Percentiles rank a stretch among this genome's conserved stretches.
Conservation (phyloP, 2,113 vertebrate genomes). For the Megaptera novaeangliae region DNA sequence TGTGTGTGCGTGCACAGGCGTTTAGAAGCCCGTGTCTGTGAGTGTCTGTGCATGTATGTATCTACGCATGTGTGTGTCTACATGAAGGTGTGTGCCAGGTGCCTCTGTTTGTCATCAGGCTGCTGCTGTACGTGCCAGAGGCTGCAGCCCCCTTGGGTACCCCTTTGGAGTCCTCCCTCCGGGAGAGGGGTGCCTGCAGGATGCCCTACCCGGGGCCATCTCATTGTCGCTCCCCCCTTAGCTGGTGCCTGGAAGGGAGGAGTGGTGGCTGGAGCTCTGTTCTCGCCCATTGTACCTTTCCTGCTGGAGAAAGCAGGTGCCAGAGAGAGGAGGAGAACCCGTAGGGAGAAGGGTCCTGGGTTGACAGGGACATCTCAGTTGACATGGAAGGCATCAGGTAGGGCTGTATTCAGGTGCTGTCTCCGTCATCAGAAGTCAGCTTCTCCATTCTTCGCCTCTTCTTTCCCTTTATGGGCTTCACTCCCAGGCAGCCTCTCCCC, state of each 20-base stretch:
- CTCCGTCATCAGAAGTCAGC: neutral
- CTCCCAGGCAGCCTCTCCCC: neutral
- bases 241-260: neutral
- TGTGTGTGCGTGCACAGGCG: rapidly evolving
- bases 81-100: neutral
- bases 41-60: neutral
- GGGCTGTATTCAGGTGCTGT: neutral
- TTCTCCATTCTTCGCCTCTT: neutral
- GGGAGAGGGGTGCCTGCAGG: neutral
- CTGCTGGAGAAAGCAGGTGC: neutral
- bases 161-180: no score
- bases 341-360: neutral
- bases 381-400: neutral
- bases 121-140: neutral
- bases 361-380: neutral
- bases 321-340: neutral
- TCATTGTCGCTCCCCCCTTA: neutral
- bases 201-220: neutral
- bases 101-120: neutral
- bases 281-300: neutral
- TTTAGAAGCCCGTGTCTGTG: rapidly evolving
- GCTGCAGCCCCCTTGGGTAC: neutral
- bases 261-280: neutral
- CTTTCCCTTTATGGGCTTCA: rapidly evolving
- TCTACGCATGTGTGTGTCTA: neutral